A percentile compares a stretch with the other conserved stretches of the same genome.
phyloP scores from a whole-genome alignment of 35 echinoderm and acorn worm genomes.

The Eucidaris tribuloides region DNA sequence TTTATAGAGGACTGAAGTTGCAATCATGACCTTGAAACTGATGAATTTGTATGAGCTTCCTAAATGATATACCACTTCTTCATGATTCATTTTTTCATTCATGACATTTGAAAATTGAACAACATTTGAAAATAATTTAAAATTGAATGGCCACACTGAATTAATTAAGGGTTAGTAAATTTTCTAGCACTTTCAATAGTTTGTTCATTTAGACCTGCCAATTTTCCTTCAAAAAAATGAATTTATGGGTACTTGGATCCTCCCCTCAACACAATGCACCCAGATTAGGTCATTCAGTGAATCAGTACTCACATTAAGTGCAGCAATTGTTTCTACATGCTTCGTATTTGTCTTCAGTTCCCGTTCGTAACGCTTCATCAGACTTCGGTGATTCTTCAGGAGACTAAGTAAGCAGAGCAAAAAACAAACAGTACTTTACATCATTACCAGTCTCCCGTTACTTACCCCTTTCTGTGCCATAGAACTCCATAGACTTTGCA shows the following conservation, averaged over 20 bases:
- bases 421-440: background rate
- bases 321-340: conserved; percentile 86
- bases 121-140: too few species aligned
- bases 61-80: background rate
- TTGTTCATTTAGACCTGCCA: background rate
- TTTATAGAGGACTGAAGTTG: background rate
- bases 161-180: background rate
- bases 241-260: background rate
- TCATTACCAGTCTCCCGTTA: too few species aligned
- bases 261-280: background rate
- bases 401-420: conserved; percentile 21
- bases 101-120: too few species aligned
- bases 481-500: too few species aligned
- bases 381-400: conserved; percentile 79
- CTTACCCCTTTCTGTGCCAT: too few species aligned
- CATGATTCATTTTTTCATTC: background rate
- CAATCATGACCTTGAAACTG: background rate
- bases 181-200: too few species aligned
- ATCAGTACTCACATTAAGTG: conserved; percentile 76
- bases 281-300: background rate
- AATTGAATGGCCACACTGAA: background rate
- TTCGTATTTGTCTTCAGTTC: conserved; percentile 81
- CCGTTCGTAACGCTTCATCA: conserved; percentile 92
- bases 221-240: background rate
- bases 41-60: background rate